Base-by-base conservation (phyloP, 2,113 vertebrate genomes). In the Saimiri boliviensis region DNA sequence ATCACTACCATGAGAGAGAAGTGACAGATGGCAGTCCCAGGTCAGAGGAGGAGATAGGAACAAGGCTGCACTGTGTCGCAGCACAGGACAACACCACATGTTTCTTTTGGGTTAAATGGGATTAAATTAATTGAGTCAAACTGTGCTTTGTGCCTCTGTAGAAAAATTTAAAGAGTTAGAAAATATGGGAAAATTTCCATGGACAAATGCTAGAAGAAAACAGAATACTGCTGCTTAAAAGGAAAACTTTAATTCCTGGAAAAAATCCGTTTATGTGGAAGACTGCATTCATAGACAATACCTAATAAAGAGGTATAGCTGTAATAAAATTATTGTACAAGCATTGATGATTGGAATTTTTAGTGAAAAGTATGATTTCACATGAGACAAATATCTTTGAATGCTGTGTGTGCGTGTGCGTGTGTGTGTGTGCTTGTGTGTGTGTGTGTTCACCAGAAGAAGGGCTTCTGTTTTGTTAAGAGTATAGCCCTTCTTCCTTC, bases 191-290 rank as follows among this genome's bases (percentile, higher is more conserved):
- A 83, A 80, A 71, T 93, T 90, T 93, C 63, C 70, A 45, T 40
- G 70, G 90, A 71, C 25, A 95, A 71, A 92, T 92, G 47, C 23
- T 30, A 81, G 56, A 96, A 90, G 19, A 70, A 94, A 97, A 89
- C 9, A 93, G 35, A 92, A 86, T 76, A 86, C 52, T 89, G 52
- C 12, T 93, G 19, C 89, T 93, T 94, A 19, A 86, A 93, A 93
- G 30, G 42, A 93, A 42, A 42, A 42, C 42, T 42, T 42, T 42
- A 42, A 42, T 42, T 42, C 42, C 42, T 42, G 30, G 42, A 93
- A 58, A 83, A 68, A 83, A 86, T 74, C 73, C 5, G 85, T 42
- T 90, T 85, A 86, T 68, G 32, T 90, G 32, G 37, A 91, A 93
- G 82, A 37, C 17, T 45, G 23, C 37, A 56, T 92, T 94, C 80